Conservation (phyloP, 2,797 vertebrate genomes). For the Eupleurogrammus muticus region DNA sequence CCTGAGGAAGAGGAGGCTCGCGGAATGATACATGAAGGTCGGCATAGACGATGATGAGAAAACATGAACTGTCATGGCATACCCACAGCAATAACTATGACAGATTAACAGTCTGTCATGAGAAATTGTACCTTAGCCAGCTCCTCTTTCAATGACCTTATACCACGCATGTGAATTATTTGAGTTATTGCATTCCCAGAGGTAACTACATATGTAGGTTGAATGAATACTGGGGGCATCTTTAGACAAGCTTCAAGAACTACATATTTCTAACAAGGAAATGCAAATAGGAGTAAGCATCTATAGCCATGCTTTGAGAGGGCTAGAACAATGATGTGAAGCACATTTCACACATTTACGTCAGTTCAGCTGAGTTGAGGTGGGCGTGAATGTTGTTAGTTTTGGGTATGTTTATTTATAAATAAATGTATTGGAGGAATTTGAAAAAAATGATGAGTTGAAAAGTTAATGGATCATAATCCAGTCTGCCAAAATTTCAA, state of each 20-base stretch:
- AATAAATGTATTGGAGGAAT: neutral
- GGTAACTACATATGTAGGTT: slow-evolving; percentile 58
- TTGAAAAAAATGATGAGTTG: neutral
- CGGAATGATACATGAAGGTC: slow-evolving; percentile 75
- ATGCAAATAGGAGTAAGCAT: slow-evolving; percentile 17
- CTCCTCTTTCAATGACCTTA: slow-evolving; percentile 62
- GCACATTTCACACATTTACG: too few relatives aligned
- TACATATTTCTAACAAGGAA: slow-evolving; percentile 16
- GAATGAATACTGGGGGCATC: slow-evolving; percentile 32
- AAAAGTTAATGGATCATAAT: too few relatives aligned
- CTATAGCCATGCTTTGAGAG: neutral
- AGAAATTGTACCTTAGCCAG: slow-evolving; percentile 59
- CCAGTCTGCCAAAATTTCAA: too few relatives aligned
- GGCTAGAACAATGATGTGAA: neutral
- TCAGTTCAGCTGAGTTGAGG: neutral
- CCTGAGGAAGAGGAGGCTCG: slow-evolving; percentile 43
- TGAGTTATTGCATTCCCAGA: slow-evolving; percentile 65
- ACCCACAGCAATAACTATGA: slow-evolving; percentile 73
- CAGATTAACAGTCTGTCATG: slow-evolving; percentile 66
- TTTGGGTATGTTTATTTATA: too few relatives aligned
- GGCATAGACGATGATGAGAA: slow-evolving; percentile 62
- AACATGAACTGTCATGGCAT: slow-evolving; percentile 70
- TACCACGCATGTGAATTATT: slow-evolving; percentile 62
- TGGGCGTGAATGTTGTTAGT: neutral
- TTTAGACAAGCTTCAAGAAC: slow-evolving; percentile 12